phyloP scores from a whole-genome alignment of 2,888 invertebrate genomes.

The Leucophenga montana region DNA sequence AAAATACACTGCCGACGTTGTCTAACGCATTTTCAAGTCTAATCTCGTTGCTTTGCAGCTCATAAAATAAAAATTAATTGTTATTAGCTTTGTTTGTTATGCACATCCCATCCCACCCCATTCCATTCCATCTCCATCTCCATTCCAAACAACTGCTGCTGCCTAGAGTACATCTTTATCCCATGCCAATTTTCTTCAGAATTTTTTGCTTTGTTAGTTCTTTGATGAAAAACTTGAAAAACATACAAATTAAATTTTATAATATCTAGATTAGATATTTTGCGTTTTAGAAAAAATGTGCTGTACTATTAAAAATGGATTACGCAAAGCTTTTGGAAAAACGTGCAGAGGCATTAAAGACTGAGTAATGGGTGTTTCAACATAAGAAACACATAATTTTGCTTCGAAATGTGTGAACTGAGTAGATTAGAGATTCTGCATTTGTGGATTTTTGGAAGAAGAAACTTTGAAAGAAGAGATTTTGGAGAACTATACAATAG shows the following conservation, averaged over 20 bases:
- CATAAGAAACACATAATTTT: too few relatives aligned
- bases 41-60: conserved; percentile 35
- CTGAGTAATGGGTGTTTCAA: too few relatives aligned
- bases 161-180: too few relatives aligned
- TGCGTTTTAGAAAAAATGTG: conserved; percentile 10
- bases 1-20: background rate
- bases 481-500: too few relatives aligned
- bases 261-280: conserved; percentile 15
- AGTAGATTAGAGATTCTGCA: background rate
- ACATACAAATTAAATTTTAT: conserved; percentile 23
- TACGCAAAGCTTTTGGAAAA: conserved; percentile 20
- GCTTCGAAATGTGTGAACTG: background rate
- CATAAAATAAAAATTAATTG: conserved; percentile 38
- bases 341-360: too few relatives aligned
- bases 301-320: conserved; percentile 28
- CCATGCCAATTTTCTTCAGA: background rate
- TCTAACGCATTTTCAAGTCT: conserved; percentile 21
- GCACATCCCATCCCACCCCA: background rate
- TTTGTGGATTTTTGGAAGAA: background rate
- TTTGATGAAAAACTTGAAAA: conserved; percentile 7
- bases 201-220: conserved; percentile 5
- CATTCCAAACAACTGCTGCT: too few relatives aligned
- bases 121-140: too few relatives aligned
- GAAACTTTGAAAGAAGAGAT: too few relatives aligned
- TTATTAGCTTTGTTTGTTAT: conserved; percentile 35